These are phyloP conservation scores for Lepus townsendii DNA, from an alignment of 2,797 vertebrate species.

Conservation along the genomic window DNA sequence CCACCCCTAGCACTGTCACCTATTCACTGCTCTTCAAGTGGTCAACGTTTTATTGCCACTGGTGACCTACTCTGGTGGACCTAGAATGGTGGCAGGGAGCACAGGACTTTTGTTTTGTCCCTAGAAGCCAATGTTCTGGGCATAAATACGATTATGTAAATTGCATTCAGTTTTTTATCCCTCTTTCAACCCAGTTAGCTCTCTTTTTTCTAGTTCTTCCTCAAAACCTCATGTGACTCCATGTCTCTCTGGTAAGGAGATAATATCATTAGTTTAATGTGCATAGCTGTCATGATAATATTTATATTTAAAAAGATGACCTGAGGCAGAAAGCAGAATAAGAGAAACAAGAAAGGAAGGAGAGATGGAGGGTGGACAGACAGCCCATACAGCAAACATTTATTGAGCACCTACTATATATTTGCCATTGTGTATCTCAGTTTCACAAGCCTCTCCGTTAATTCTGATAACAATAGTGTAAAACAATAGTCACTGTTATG, in stretches of 20 bases:
- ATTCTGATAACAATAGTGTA: background rate
- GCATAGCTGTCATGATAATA: background rate
- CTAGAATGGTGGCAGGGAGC: background rate
- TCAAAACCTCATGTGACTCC: background rate
- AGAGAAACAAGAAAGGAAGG: background rate
- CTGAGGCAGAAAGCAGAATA: background rate
- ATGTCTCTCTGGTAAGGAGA: background rate
- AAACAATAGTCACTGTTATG: background rate
- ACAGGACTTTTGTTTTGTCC: background rate
- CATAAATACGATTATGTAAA: background rate
- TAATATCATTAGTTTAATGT: background rate
- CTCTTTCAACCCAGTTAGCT: background rate
- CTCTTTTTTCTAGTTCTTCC: background rate
- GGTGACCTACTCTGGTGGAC: background rate
- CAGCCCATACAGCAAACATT: background rate
- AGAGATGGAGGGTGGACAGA: background rate
- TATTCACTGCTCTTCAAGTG: background rate
- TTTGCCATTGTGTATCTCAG: background rate
- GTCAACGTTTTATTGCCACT: background rate
- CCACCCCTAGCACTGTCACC: background rate
- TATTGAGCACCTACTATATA: background rate
- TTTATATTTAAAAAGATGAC: constrained; percentile 20
- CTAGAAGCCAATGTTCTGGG: background rate
- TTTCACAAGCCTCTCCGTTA: background rate
- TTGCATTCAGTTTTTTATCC: background rate